These are phyloP conservation scores for Philaenus spumarius DNA, from an alignment of 1,140 invertebrate genomes.

Conservation along the genomic window DNA sequence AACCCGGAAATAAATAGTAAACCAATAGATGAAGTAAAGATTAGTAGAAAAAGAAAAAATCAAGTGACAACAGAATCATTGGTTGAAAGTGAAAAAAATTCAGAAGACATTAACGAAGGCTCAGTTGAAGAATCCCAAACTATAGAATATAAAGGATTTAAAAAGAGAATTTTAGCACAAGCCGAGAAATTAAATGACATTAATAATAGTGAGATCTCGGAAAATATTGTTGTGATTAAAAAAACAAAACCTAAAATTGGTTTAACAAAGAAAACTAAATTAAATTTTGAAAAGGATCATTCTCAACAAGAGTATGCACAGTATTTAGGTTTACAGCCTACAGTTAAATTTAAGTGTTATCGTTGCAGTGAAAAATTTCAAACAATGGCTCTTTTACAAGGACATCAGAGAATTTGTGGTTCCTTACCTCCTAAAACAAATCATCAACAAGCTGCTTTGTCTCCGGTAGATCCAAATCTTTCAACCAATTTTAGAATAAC, in stretches of 20 bases:
- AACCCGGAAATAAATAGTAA: neutral
- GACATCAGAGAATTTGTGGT: conserved; percentile 52
- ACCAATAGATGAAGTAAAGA: too few species aligned
- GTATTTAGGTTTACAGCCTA: conserved; percentile 60
- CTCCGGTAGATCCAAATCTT: conserved; percentile 23
- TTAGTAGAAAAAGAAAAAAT: too few species aligned
- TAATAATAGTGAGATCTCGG: neutral
- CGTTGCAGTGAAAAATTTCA: conserved; percentile 54
- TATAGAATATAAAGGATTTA: conserved; percentile 23
- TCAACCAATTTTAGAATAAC: conserved; percentile 54
- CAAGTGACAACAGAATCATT: too few species aligned
- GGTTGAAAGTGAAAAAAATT: too few species aligned
- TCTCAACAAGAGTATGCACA: conserved; percentile 54
- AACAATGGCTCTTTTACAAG: conserved; percentile 49
- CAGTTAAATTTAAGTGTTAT: conserved; percentile 57
- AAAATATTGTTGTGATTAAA: neutral
- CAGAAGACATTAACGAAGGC: too few species aligned
- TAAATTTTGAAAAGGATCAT: neutral
- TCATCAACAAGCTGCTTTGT: neutral
- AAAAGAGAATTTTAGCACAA: conserved; percentile 19
- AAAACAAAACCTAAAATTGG: neutral
- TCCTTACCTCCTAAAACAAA: conserved; percentile 37
- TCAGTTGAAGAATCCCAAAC: neutral
- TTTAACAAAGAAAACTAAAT: neutral
- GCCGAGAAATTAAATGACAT: conserved; percentile 5